A percentile compares a stretch with the other conserved stretches of the same genome.
Evolutionary conservation across 2,797 vertebrate genomes (phyloP).

Genomic region (Myotis pilosus): DNA sequence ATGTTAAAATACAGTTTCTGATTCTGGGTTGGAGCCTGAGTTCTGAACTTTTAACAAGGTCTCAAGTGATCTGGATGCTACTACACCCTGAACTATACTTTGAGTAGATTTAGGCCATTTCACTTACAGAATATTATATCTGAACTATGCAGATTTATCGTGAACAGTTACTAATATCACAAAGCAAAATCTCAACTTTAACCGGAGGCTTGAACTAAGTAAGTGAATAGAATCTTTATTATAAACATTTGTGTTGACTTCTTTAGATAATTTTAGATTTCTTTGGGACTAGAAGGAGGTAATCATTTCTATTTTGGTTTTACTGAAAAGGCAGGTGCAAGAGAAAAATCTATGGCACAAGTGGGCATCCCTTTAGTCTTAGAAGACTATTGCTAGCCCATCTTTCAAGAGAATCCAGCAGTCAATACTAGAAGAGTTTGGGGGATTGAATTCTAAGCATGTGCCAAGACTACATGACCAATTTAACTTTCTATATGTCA

Average conservation of each 20-base stretch:
- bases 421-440: slow-evolving; percentile 63
- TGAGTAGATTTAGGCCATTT: neutral
- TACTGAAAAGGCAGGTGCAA: slow-evolving; percentile 50
- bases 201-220: neutral
- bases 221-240: slow-evolving; percentile 64
- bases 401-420: slow-evolving; percentile 57
- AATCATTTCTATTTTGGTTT: slow-evolving; percentile 69
- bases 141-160: neutral
- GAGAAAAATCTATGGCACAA: slow-evolving; percentile 43
- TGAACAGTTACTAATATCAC: neutral
- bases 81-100: neutral
- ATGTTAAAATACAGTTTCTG: slow-evolving; percentile 27
- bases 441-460: slow-evolving; percentile 69
- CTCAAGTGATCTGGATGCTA: neutral
- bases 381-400: neutral
- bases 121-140: neutral
- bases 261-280: slow-evolving; percentile 71
- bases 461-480: slow-evolving; percentile 45
- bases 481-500: slow-evolving; percentile 70
- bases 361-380: neutral
- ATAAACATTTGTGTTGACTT: slow-evolving; percentile 73
- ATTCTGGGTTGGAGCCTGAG: neutral
- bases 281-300: slow-evolving; percentile 46
- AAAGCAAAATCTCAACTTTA: slow-evolving; percentile 42
- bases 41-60: slow-evolving; percentile 24